These are phyloP conservation scores for Coracopsis vasa DNA, from an alignment of 2,113 vertebrate genomes.

Conservation along the genomic window DNA sequence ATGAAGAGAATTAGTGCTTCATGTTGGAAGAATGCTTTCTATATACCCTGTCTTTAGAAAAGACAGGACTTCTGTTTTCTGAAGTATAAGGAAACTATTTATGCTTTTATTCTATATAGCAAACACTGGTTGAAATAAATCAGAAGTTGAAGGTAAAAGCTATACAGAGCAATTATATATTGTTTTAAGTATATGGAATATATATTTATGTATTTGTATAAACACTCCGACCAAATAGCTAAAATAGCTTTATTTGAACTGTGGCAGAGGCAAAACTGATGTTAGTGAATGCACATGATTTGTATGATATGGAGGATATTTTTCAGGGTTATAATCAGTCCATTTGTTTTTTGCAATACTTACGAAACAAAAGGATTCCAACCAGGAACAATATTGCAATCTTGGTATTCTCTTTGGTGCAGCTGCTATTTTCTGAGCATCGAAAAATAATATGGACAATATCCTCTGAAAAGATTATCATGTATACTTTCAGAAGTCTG, in stretches of 20 bases:
- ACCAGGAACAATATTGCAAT: neutral
- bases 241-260: neutral
- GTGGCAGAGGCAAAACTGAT: neutral
- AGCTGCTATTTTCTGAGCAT: neutral
- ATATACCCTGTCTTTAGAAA: neutral
- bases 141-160: neutral
- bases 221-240: neutral
- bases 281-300: neutral
- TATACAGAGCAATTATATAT: neutral
- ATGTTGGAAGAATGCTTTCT: neutral
- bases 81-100: neutral
- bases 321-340: neutral
- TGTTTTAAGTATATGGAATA: neutral
- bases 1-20: neutral
- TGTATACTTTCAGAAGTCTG: neutral
- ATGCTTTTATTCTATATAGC: neutral
- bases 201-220: neutral
- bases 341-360: neutral
- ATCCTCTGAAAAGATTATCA: neutral
- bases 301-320: neutral
- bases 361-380: neutral
- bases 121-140: neutral
- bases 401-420: neutral
- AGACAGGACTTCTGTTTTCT: neutral
- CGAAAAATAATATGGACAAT: neutral